Evolutionary conservation across 2,113 vertebrate species (phyloP).

Genomic region (Triplophysa rosa): DNA sequence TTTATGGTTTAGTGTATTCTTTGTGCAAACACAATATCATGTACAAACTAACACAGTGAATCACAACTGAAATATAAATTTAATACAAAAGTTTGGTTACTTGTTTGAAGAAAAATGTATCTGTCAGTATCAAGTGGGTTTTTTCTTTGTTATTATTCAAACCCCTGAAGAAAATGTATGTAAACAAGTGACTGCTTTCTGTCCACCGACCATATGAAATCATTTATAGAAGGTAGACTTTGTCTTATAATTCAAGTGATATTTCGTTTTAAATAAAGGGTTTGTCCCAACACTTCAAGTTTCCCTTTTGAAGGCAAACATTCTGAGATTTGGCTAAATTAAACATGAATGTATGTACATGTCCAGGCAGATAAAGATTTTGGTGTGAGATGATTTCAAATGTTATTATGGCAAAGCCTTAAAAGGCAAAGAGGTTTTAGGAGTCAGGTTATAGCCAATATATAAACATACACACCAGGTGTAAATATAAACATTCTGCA

Average conservation of each 20-base stretch:
- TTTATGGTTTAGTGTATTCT: constrained; percentile 69
- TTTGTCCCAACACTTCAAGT: constrained; percentile 56
- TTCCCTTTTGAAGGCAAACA: constrained; percentile 65
- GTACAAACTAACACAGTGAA: constrained; percentile 89
- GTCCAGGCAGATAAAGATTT: background rate
- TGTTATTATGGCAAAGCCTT: constrained; percentile 46
- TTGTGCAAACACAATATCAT: constrained; percentile 85
- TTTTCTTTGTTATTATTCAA: constrained; percentile 78
- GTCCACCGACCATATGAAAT: constrained; percentile 69
- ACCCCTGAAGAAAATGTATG: constrained; percentile 87
- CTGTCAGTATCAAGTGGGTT: constrained; percentile 80
- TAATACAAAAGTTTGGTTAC: constrained; percentile 88
- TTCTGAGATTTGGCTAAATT: constrained; percentile 41
- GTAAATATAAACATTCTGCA: constrained; percentile 26
- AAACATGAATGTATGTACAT: constrained; percentile 8
- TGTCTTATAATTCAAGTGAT: constrained; percentile 79
- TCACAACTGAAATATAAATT: constrained; percentile 73
- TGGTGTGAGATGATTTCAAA: constrained; percentile 23
- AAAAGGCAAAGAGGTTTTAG: constrained; percentile 41
- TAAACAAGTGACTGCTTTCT: constrained; percentile 93
- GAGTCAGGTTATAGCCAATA: constrained; percentile 3
- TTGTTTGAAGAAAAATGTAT: constrained; percentile 85
- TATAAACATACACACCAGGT: constrained; percentile 29
- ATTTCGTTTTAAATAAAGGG: constrained; percentile 64
- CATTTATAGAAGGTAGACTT: constrained; percentile 77